phyloP scores from a whole-genome alignment of 2,113 vertebrate species.

The Symphodus melops region DNA sequence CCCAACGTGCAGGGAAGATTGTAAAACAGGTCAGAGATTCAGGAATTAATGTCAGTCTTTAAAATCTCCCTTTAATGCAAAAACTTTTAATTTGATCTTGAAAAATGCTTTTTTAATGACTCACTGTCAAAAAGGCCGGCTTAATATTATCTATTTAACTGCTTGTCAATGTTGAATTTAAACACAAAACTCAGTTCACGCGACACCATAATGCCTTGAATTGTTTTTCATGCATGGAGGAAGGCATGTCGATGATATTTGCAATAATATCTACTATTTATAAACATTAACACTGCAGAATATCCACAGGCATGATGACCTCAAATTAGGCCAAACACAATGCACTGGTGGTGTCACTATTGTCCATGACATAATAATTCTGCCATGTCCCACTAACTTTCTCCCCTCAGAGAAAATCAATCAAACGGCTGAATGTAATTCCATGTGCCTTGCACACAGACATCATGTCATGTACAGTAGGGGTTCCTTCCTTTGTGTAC shows the following conservation, averaged over 20 bases:
- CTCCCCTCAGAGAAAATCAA: conserved; percentile 12
- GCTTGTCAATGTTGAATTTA: no score
- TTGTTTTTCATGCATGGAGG: background rate
- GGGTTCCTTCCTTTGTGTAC: background rate
- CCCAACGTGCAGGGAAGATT: conserved; percentile 12
- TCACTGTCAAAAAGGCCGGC: no score
- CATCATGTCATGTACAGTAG: background rate
- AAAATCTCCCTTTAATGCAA: background rate
- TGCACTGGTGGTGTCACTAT: conserved; percentile 4
- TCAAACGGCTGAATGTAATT: conserved; percentile 28
- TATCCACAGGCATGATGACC: background rate
- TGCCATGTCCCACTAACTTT: conserved; percentile 36
- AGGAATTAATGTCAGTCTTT: background rate
- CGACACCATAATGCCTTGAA: no score
- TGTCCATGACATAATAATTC: conserved; percentile 34
- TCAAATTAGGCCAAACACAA: background rate
- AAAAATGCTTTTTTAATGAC: no score
- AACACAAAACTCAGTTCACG: no score
- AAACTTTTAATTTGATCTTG: background rate
- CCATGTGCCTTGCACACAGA: background rate
- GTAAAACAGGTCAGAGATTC: background rate
- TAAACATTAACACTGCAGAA: background rate
- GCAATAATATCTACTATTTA: background rate
- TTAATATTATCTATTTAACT: no score
- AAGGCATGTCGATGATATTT: background rate